These are phyloP conservation scores for Psephotus haematonotus DNA, from an alignment of 2,113 vertebrate genomes.

Conservation along the genomic window DNA sequence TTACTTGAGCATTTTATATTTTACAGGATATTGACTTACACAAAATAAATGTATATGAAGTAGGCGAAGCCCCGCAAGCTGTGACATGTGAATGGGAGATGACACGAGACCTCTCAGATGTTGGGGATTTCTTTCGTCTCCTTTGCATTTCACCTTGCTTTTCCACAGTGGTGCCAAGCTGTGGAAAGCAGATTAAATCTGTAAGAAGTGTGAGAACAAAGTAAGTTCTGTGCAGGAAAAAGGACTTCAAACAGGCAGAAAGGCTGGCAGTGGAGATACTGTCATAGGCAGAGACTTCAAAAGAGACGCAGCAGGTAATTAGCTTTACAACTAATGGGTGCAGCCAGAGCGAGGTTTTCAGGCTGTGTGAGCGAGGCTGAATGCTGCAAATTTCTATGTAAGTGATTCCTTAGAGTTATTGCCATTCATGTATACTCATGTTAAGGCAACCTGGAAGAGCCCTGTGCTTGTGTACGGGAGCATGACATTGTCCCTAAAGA, in stretches of 20 bases:
- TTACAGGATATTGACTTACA: neutral
- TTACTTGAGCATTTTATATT: neutral
- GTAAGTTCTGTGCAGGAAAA: neutral
- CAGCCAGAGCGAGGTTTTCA: fast-evolving
- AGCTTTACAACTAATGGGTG: neutral
- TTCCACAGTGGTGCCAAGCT: neutral
- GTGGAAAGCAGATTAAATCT: neutral
- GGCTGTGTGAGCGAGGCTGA: fast-evolving
- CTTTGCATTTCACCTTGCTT: neutral
- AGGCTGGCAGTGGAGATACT: neutral
- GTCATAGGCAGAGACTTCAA: neutral
- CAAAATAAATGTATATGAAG: neutral
- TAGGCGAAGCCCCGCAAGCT: neutral
- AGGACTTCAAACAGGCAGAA: neutral
- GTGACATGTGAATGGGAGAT: neutral
- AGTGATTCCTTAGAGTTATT: neutral
- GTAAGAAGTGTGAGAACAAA: slow-evolving; percentile 18
- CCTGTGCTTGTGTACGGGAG: neutral
- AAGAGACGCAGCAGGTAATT: neutral
- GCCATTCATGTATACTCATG: fast-evolving
- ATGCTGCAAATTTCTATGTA: neutral
- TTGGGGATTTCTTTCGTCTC: neutral
- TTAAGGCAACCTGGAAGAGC: neutral
- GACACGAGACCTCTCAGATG: neutral
- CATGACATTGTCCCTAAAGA: fast-evolving